phyloP scores from a whole-genome alignment of 92 coral and sea anemone genomes.

The Parazoanthus atlanticus region DNA sequence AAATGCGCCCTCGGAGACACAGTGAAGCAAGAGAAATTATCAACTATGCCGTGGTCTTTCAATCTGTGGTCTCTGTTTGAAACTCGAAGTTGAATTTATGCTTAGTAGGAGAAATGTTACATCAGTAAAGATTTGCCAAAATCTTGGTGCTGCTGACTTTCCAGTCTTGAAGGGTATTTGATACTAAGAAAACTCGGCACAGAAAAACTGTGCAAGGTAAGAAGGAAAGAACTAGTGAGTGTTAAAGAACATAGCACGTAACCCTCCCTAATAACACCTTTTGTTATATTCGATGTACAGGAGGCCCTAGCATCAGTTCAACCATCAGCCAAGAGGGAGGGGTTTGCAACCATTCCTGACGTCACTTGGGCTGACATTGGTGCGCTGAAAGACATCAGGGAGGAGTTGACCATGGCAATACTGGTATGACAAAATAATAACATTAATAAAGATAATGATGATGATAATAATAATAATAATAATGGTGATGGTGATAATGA shows the following conservation, averaged over 20 bases:
- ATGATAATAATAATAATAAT: too few species aligned
- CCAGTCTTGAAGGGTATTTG: too few species aligned
- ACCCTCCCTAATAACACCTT: not conserved
- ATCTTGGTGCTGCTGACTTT: too few species aligned
- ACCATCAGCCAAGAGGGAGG: constrained; percentile 98
- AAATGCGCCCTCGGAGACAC: too few species aligned
- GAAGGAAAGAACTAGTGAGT: not conserved
- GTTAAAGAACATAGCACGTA: not conserved
- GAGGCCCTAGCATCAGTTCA: constrained; percentile 83
- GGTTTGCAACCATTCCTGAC: constrained; percentile 97
- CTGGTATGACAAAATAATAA: constrained; percentile 64
- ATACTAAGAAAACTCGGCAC: too few species aligned
- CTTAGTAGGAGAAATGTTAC: too few species aligned
- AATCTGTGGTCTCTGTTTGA: too few species aligned
- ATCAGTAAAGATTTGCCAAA: too few species aligned
- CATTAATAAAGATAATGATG: not conserved
- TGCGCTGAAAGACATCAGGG: constrained; percentile 86
- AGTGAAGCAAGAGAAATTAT: too few species aligned
- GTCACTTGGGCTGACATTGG: constrained; percentile 98
- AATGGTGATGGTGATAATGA: not conserved
- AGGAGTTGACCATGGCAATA: constrained; percentile 93
- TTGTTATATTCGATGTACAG: constrained; percentile 42
- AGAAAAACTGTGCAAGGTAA: not conserved
- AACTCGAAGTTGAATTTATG: too few species aligned
- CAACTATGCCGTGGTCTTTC: too few species aligned